Evolutionary conservation across 2,113 vertebrate species (phyloP).

Genomic region (Promerops cafer): DNA sequence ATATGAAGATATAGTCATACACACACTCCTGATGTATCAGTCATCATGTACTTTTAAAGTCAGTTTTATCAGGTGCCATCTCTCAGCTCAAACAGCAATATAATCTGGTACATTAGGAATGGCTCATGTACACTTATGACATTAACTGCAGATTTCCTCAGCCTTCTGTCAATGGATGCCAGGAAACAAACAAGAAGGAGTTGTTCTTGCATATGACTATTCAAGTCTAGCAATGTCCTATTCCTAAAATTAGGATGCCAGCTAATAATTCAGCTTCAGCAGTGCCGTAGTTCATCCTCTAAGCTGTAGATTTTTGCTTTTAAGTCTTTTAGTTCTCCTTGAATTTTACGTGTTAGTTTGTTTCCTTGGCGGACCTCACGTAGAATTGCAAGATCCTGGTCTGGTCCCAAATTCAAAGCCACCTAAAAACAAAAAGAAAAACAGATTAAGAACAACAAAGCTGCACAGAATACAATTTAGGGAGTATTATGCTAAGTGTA

Average conservation of each 20-base stretch:
- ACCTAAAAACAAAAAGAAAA: conserved; percentile 67
- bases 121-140: not conserved
- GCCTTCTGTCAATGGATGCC: not conserved
- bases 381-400: conserved; percentile 89
- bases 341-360: conserved; percentile 81
- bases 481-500: not conserved
- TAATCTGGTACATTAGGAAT: not conserved
- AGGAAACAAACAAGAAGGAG: not conserved
- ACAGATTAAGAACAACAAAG: not conserved
- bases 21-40: not conserved
- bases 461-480: not conserved
- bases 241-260: not conserved
- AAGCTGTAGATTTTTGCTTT: conserved; percentile 89
- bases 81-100: not conserved
- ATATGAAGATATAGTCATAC: not conserved
- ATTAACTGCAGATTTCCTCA: not conserved
- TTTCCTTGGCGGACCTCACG: conserved; percentile 85
- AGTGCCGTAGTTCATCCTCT: conserved; percentile 85
- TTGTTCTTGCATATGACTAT: not conserved
- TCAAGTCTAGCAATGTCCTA: not conserved
- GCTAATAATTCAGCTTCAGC: conserved; percentile 63
- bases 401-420: conserved; percentile 75
- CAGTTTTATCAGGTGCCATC: not conserved
- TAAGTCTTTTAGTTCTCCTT: conserved; percentile 83
- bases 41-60: not conserved